phyloP scores from a whole-genome alignment of 53 echinoderm and acorn worm genomes.

The Holothuria scabra region DNA sequence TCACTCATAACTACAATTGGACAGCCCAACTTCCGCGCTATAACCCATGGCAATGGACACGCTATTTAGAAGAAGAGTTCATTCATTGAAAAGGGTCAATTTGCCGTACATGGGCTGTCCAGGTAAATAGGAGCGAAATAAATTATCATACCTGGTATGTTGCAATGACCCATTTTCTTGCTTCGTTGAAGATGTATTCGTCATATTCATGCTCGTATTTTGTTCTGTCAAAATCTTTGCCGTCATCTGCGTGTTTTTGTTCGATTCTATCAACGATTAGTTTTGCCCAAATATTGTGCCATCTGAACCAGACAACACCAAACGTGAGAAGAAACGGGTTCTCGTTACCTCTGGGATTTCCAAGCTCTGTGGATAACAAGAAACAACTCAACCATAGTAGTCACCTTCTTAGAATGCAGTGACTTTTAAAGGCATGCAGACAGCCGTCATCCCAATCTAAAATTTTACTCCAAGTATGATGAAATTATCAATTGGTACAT shows the following conservation, averaged over 20 bases:
- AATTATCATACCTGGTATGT: slow-evolving; percentile 82
- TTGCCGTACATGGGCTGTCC: too few species aligned
- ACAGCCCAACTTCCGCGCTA: too few species aligned
- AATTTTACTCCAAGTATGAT: too few species aligned
- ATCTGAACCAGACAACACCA: slow-evolving; percentile 95
- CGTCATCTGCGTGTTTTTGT: background rate
- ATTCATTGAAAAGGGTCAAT: too few species aligned
- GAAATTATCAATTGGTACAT: too few species aligned
- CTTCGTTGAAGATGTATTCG: slow-evolving; percentile 88
- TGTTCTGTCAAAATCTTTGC: background rate
- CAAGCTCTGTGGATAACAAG: slow-evolving; percentile 68
- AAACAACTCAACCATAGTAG: background rate
- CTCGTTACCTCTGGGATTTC: slow-evolving; percentile 93
- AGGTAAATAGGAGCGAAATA: too few species aligned
- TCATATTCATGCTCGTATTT: slow-evolving; percentile 57
- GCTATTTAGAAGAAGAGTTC: too few species aligned
- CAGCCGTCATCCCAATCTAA: too few species aligned
- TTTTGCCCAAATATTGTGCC: slow-evolving; percentile 92
- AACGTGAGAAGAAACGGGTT: slow-evolving; percentile 92
- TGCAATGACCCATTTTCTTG: slow-evolving; percentile 96
- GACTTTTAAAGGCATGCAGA: too few species aligned
- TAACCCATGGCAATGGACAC: too few species aligned
- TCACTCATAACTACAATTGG: too few species aligned
- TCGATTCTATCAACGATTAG: slow-evolving; percentile 47
- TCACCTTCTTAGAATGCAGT: too few species aligned